Percentiles rank a stretch among this genome's conserved stretches.
phyloP scores from a whole-genome alignment of 2,113 vertebrate genomes.

The Aptenodytes patagonicus region DNA sequence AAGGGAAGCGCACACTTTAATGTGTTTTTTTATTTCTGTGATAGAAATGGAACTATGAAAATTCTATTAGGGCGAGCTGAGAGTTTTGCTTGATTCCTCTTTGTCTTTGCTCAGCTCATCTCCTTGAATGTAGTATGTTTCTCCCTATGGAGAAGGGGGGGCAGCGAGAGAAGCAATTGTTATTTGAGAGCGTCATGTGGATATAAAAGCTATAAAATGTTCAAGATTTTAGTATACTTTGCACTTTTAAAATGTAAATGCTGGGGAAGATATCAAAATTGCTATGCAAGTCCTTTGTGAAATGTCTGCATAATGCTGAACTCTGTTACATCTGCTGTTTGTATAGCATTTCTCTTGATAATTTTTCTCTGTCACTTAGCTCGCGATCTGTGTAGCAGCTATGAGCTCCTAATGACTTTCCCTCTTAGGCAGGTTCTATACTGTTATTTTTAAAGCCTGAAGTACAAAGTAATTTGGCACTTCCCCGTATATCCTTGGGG shows the following conservation, averaged over 20 bases:
- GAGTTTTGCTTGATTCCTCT: slow-evolving; percentile 20
- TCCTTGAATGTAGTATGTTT: not conserved
- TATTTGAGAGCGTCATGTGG: not conserved
- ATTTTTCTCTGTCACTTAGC: slow-evolving; percentile 64
- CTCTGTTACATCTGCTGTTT: slow-evolving; percentile 67
- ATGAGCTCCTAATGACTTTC: slow-evolving; percentile 71
- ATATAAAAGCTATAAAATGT: slow-evolving; percentile 11
- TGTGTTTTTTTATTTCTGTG: not conserved
- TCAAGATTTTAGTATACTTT: slow-evolving; percentile 40
- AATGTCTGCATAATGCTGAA: slow-evolving; percentile 39
- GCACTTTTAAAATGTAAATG: slow-evolving; percentile 59
- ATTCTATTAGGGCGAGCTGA: slow-evolving; percentile 46
- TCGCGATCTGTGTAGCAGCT: slow-evolving; percentile 67
- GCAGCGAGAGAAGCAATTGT: not conserved
- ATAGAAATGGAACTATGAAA: slow-evolving; percentile 40
- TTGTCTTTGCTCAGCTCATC: slow-evolving; percentile 36
- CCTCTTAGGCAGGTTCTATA: slow-evolving; percentile 55
- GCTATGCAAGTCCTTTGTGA: slow-evolving; percentile 47
- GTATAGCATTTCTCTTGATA: slow-evolving; percentile 68
- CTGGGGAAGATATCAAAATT: slow-evolving; percentile 36
- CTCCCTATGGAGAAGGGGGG: not conserved
- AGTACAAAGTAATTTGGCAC: slow-evolving; percentile 46
- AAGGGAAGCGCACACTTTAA: not conserved
- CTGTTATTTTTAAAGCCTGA: slow-evolving; percentile 54
- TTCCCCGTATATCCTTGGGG: slow-evolving; percentile 30